Percentiles rank a stretch among this genome's conserved stretches.
Evolutionary conservation across 1,140 invertebrate species (phyloP).

Genomic region (Achroia grisella): DNA sequence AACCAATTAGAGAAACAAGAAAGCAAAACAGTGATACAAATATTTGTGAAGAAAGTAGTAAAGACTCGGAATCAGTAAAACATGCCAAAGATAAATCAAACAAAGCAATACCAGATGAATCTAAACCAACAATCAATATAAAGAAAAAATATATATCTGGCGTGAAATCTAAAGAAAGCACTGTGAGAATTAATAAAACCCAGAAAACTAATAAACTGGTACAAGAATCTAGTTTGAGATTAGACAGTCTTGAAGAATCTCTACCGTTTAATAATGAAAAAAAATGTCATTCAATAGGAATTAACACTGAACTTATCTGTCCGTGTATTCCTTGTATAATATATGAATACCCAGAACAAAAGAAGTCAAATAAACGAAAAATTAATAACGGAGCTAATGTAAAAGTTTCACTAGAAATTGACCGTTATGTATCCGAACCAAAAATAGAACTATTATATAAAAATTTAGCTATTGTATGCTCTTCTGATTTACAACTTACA

Average conservation of each 20-base stretch:
- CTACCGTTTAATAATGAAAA: slow-evolving; percentile 15
- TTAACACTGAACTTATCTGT: slow-evolving; percentile 54
- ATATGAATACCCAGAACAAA: slow-evolving; percentile 33
- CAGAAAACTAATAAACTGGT: slow-evolving; percentile 2
- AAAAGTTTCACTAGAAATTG: slow-evolving; percentile 7
- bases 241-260: slow-evolving; percentile 54
- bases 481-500: slow-evolving; percentile 28
- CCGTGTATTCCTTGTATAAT: slow-evolving; percentile 56
- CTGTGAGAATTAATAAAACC: neutral
- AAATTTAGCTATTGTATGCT: slow-evolving; percentile 43
- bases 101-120: neutral
- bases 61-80: neutral
- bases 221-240: slow-evolving; percentile 54
- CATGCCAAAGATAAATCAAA: neutral
- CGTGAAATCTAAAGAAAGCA: neutral
- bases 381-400: slow-evolving; percentile 17
- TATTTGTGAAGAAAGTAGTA: too few species aligned
- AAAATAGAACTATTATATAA: slow-evolving; percentile 47
- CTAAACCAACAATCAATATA: neutral
- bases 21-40: neutral
- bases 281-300: slow-evolving; percentile 42
- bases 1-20: neutral
- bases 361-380: slow-evolving; percentile 21
- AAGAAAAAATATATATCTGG: neutral
- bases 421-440: slow-evolving; percentile 12